phyloP scores from a whole-genome alignment of 92 coral and sea anemone genomes.

The Epizoanthus scotinus region DNA sequence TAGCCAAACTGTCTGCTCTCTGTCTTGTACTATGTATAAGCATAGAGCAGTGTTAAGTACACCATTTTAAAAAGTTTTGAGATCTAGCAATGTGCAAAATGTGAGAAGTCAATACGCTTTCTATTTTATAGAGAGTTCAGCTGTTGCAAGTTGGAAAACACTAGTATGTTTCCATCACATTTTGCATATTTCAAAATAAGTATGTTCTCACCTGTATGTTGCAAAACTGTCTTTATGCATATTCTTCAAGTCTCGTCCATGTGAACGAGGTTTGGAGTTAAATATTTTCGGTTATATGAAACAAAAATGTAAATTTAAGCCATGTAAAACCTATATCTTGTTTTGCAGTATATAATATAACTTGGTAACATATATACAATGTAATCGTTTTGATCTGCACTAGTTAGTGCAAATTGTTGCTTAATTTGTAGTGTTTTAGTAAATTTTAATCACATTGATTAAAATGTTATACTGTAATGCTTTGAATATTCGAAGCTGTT shows the following conservation, averaged over 20 bases:
- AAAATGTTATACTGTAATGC: not conserved
- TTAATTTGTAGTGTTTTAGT: not conserved
- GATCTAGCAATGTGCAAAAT: not conserved
- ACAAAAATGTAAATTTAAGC: no score
- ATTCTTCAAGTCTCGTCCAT: no score
- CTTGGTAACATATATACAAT: no score
- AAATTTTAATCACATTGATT: not conserved
- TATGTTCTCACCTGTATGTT: no score
- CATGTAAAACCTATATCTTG: no score
- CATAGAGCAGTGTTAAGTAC: not conserved
- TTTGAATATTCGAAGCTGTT: conserved; percentile 29
- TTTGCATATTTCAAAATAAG: no score
- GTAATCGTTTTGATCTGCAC: no score
- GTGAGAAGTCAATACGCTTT: not conserved
- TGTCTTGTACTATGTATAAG: conserved; percentile 21
- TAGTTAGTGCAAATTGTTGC: conserved; percentile 15
- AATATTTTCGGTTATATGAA: no score
- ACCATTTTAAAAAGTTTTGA: not conserved
- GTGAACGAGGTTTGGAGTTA: no score
- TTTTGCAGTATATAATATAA: no score
- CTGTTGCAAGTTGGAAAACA: not conserved
- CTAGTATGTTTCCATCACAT: no score
- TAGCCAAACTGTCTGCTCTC: not conserved
- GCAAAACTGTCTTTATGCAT: no score
- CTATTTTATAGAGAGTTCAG: not conserved